Evolutionary conservation across 2,113 vertebrate genomes (phyloP), one percentile per base, ranked within the genome.

Genomic region (Eclectus roratus): DNA sequence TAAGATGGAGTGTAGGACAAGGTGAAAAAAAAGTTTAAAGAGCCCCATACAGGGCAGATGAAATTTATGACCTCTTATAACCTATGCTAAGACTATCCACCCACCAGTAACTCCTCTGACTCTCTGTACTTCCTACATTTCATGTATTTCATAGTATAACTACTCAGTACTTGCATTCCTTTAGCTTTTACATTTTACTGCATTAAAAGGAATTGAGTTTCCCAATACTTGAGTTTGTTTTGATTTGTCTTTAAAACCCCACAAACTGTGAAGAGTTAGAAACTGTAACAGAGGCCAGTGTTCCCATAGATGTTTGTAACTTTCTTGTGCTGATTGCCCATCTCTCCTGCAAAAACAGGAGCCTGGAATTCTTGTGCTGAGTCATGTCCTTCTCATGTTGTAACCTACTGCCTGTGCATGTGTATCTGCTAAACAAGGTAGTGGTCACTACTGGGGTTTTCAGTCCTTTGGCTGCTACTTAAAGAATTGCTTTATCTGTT

Each of bases 11-110:
- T 53, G 7, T 11, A 61, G 24, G 37, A 19, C 13, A 55, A 68
- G 8, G 28, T 31, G 10, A 47, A 80, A 85, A 80, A 85, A 61
- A 68, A 88, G 15, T 35, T 3, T 23, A 2, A 78, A 90, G 77
- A 53, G 18, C 4, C 17, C 27, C 4, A 39, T 33, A 43, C 6
- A 71, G 28, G 2, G 0, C 1, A 56, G 21, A 15, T 41, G 31
- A 47, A 71, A 86, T 61, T 37, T 33, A 47, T 31, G 14, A 87
- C 2, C 7, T 55, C 69, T 71, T 50, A 63, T 3, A 71, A 65
- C 23, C 52, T 63, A 5, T 24, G 9, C 20, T 52, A 49, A 56
- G 25, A 60, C 37, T n/a, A 35, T 7, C 10, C 3, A 13, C 29
- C 6, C 2, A 13, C 35, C 60, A 44, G 2, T 49, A 70, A 43